Conservation (phyloP, 2,113 vertebrate genomes). For the Ornithorhynchus anatinus region DNA sequence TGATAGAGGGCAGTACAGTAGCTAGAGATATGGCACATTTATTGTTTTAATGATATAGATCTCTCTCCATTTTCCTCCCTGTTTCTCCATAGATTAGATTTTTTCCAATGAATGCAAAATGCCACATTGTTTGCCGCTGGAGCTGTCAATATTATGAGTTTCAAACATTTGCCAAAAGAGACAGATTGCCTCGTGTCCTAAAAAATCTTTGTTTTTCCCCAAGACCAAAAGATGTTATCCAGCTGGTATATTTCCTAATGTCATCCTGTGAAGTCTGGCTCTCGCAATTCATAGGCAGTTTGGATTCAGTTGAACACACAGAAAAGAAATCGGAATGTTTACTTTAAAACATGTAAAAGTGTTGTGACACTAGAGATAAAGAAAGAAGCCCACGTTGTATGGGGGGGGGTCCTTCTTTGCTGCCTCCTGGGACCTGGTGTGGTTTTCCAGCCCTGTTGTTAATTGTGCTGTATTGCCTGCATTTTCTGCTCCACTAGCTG, state of each 20-base stretch:
- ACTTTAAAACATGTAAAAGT: not conserved
- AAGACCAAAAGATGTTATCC: not conserved
- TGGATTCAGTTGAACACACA: not conserved
- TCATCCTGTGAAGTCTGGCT: not conserved
- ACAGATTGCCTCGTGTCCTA: not conserved
- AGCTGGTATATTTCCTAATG: slow-evolving; percentile 23
- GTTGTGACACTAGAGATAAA: slow-evolving; percentile 56
- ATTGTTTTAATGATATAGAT: fast-evolving
- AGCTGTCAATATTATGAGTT: not conserved
- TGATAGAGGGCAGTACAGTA: not conserved
- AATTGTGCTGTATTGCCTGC: slow-evolving; percentile 81
- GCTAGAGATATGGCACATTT: not conserved
- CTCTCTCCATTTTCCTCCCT: not conserved
- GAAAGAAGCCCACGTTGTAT: slow-evolving; percentile 31
- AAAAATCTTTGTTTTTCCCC: not conserved
- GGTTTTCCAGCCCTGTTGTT: slow-evolving; percentile 77
- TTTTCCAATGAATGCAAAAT: not conserved
- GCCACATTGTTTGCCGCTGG: not conserved
- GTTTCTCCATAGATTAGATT: not conserved
- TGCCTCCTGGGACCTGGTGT: slow-evolving; percentile 58
- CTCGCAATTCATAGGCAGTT: not conserved
- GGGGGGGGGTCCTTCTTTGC: slow-evolving; percentile 52
- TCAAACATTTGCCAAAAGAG: slow-evolving; percentile 5
- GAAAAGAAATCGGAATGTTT: not conserved
- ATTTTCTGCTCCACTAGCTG: slow-evolving; percentile 84